Conservation (phyloP, 1,140 invertebrate genomes). For the Leptinotarsa texana region DNA sequence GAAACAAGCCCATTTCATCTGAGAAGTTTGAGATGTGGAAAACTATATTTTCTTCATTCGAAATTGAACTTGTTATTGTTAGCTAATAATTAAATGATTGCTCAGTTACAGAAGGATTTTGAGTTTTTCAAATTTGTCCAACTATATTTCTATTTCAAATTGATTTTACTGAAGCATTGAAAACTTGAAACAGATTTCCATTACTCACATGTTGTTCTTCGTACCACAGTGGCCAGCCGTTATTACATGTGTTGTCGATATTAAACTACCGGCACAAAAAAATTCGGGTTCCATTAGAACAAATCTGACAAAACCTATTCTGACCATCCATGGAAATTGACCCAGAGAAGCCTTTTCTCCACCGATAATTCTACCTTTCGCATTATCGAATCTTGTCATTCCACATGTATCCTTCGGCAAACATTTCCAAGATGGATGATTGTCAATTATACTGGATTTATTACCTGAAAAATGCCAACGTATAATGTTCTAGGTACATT, state of each 20-base stretch:
- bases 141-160: no score
- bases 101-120: no score
- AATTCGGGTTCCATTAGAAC: constrained; percentile 43
- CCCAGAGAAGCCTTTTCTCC: constrained; percentile 56
- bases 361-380: constrained; percentile 52
- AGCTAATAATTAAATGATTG: no score
- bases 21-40: no score
- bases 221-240: constrained; percentile 69
- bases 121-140: no score
- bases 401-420: constrained; percentile 29
- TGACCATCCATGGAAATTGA: constrained; percentile 61
- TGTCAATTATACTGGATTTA: not conserved
- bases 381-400: not conserved
- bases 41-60: no score
- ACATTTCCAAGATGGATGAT: constrained; percentile 2
- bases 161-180: no score
- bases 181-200: no score
- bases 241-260: constrained; percentile 64
- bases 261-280: constrained; percentile 68
- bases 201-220: constrained; percentile 49
- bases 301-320: constrained; percentile 64
- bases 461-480: not conserved
- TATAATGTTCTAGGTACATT: no score
- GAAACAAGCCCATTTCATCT: no score
- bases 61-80: no score